Evolutionary conservation across 2,113 vertebrate species (phyloP), one percentile per base, ranked within the genome.

Genomic region (Forbesichthys papilliferus): DNA sequence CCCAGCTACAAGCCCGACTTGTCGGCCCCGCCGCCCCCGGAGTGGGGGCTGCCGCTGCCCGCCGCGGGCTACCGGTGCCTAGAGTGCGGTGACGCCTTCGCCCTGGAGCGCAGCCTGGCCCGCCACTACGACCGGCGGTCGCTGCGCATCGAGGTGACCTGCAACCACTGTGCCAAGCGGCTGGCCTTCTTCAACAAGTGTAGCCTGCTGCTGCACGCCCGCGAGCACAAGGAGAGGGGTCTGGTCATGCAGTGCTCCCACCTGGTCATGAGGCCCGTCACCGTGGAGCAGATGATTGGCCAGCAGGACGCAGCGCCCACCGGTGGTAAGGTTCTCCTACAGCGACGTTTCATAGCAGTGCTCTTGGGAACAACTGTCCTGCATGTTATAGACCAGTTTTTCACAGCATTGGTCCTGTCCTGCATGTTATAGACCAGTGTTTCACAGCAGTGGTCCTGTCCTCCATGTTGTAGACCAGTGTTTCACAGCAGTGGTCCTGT

Each of bases 191-290:
- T 98, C 88, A 99, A 99, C 87, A 98, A 98, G 88, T 99, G 97
- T 91, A 98, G 97, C 72, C 83, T 99, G 55, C 93, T 99, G 2
- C 92, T 98, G 53, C 97, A 99, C 0, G 97, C 97, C 0, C 93
- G 97, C 0, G 96, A 99, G 82, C 97, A 99, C 85, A 99, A 99
- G 91, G 97, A 99, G 87, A 94, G 96, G 4, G 97, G 97, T 0
- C 88, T 99, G 71, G 96, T 99, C 64, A 99, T 99, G 97, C 97
- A 99, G 91, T 99, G 97, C 84, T 99, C 97, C 0, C 97, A 99
- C 63, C 87, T 99, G 71, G 95, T 99, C 64, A 99, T 99, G 97
- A 86, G 95, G 72, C 96, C 97, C 0, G 92, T 99, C 1, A 96
- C 95, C 0, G 83, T 99, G 64, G 97, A 99, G 80, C 97, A 99